Evolutionary conservation across 2,888 invertebrate species (phyloP).

Genomic region (Catonia carolina): DNA sequence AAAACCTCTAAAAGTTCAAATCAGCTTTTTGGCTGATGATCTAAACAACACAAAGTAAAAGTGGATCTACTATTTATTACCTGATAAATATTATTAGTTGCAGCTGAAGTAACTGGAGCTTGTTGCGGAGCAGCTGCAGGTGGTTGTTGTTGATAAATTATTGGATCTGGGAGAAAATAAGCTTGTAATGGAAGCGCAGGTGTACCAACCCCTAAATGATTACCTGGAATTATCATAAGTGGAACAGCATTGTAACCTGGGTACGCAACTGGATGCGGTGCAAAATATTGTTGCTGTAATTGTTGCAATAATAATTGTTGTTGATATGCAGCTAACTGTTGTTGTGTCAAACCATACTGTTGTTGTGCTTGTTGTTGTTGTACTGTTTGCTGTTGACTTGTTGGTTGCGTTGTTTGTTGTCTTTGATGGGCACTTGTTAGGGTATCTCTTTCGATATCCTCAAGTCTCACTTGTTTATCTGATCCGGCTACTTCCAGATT

Average conservation of each 20-base stretch:
- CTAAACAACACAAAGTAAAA: too few relatives aligned
- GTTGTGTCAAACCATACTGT: neutral
- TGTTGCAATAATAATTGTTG: conserved; percentile 1
- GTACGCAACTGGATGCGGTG: neutral
- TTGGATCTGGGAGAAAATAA: neutral
- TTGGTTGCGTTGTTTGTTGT: neutral
- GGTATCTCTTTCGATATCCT: conserved; percentile 5
- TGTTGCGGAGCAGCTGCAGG: neutral
- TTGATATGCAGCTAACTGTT: conserved; percentile 2
- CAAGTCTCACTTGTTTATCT: neutral
- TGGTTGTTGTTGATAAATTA: neutral
- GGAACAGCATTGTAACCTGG: neutral
- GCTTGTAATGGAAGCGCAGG: neutral
- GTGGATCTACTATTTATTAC: neutral
- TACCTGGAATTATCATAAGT: conserved; percentile 5
- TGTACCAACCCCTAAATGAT: conserved; percentile 2
- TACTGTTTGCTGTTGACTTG: neutral
- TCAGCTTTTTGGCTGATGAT: too few relatives aligned
- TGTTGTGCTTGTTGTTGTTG: neutral
- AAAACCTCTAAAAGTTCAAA: too few relatives aligned
- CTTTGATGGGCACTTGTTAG: neutral
- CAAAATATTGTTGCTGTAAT: conserved; percentile 4
- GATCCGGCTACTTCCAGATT: neutral
- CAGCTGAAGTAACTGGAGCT: too few relatives aligned
- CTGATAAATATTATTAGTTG: neutral